Conservation (phyloP, 2,888 invertebrate genomes). For the Eurois occulta region DNA sequence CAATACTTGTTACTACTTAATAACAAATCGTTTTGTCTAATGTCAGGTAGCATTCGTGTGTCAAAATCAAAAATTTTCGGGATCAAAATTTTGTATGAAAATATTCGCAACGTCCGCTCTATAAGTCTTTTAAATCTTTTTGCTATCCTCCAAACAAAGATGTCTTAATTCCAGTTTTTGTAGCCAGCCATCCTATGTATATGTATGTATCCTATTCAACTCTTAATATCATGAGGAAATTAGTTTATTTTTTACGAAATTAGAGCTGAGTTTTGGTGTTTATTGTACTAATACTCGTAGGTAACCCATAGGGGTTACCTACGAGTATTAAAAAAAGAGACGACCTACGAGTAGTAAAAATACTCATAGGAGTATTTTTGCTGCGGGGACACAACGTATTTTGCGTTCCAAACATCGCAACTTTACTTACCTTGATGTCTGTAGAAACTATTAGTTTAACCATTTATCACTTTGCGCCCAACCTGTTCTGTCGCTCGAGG, state of each 20-base stretch:
- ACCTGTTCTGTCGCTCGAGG: constrained; percentile 61
- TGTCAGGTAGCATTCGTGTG: too few relatives aligned
- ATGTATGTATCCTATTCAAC: not conserved
- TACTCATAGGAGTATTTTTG: not conserved
- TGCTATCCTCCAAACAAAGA: not conserved
- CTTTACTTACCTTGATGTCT: constrained; percentile 22
- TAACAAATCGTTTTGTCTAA: too few relatives aligned
- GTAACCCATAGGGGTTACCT: too few relatives aligned
- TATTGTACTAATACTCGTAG: too few relatives aligned
- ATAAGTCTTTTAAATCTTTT: too few relatives aligned
- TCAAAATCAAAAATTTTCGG: too few relatives aligned
- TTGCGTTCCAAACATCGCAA: not conserved
- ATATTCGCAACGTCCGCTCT: too few relatives aligned
- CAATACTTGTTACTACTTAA: too few relatives aligned
- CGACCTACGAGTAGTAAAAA: too few relatives aligned
- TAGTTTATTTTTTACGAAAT: not conserved
- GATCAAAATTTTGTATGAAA: too few relatives aligned
- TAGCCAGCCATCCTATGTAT: not conserved
- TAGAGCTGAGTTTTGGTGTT: not conserved
- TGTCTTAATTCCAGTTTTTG: not conserved
- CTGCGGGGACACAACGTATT: not conserved
- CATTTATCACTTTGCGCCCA: constrained; percentile 67
- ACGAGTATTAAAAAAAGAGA: too few relatives aligned
- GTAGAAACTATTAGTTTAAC: constrained; percentile 61
- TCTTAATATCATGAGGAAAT: not conserved